These are phyloP conservation scores for Actinemys pallida DNA, from an alignment of 2,113 vertebrate genomes.

Conservation along the genomic window DNA sequence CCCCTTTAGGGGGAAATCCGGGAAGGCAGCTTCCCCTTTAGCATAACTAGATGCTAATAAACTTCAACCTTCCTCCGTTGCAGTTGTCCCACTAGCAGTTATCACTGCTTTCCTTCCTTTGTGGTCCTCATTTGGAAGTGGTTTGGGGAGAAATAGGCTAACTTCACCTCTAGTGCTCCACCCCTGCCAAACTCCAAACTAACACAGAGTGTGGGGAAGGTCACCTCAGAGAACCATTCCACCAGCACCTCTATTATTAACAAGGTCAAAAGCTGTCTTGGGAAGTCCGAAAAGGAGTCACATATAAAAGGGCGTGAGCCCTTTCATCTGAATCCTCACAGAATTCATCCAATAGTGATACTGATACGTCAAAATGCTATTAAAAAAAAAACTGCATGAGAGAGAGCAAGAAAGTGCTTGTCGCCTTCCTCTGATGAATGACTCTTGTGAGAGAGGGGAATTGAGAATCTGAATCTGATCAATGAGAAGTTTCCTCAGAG, in stretches of 20 bases:
- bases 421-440: conserved; percentile 3
- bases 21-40: not conserved
- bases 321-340: too few relatives aligned
- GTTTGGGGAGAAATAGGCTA: not conserved
- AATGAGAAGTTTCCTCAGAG: conserved; percentile 1
- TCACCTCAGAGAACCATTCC: not conserved
- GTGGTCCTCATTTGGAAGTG: not conserved
- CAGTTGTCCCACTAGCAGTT: not conserved
- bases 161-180: not conserved
- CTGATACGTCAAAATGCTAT: not conserved
- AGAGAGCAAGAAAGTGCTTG: conserved; percentile 22
- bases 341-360: conserved; percentile 7
- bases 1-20: not conserved
- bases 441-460: not conserved
- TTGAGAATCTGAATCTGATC: conserved; percentile 47
- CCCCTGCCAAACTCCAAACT: not conserved
- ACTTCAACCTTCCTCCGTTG: not conserved
- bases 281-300: not conserved
- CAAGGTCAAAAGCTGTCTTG: not conserved
- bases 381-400: too few relatives aligned
- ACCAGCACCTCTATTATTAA: not conserved
- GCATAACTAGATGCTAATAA: not conserved
- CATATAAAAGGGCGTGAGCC: not conserved
- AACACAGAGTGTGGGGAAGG: not conserved
- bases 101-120: not conserved